Evolutionary conservation across 2,888 invertebrate genomes (phyloP).

Genomic region (Tigriopus californicus): DNA sequence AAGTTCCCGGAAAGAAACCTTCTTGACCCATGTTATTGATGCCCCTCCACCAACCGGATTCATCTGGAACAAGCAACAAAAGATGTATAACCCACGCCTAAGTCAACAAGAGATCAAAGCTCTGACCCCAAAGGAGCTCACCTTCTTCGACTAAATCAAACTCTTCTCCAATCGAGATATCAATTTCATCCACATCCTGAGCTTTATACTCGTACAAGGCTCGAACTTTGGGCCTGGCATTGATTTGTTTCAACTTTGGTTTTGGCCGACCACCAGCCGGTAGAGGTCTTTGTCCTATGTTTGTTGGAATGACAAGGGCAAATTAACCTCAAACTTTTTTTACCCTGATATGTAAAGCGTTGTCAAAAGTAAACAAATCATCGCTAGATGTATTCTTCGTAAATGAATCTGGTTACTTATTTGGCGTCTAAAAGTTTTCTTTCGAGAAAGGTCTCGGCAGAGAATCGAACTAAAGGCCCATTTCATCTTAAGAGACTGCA

Average conservation of each 20-base stretch:
- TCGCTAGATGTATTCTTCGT: too few relatives aligned
- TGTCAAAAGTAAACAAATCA: too few relatives aligned
- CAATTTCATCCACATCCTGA: slow-evolving; percentile 43
- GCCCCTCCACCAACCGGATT: slow-evolving; percentile 49
- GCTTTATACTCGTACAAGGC: slow-evolving; percentile 43
- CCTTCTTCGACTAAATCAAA: slow-evolving; percentile 41
- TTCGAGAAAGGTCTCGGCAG: too few relatives aligned
- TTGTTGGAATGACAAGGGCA: background rate
- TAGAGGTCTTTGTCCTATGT: slow-evolving; percentile 23
- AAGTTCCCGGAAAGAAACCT: slow-evolving; percentile 45
- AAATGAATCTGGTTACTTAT: too few relatives aligned
- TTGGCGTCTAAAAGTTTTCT: too few relatives aligned
- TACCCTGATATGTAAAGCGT: too few relatives aligned
- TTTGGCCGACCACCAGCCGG: slow-evolving; percentile 29
- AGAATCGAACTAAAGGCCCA: too few relatives aligned
- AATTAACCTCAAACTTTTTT: too few relatives aligned
- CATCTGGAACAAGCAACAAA: slow-evolving; percentile 30
- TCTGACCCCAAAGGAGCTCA: slow-evolving; percentile 23
- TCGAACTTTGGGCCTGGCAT: slow-evolving; percentile 31
- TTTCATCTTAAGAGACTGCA: too few relatives aligned
- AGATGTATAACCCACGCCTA: too few relatives aligned
- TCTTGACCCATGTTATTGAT: slow-evolving; percentile 33
- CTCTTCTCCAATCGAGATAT: slow-evolving; percentile 38
- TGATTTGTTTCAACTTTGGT: slow-evolving; percentile 29
- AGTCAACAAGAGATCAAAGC: background rate